Evolutionary conservation across 2,888 invertebrate species (phyloP).

Genomic region (Cryptocephalus primarius): DNA sequence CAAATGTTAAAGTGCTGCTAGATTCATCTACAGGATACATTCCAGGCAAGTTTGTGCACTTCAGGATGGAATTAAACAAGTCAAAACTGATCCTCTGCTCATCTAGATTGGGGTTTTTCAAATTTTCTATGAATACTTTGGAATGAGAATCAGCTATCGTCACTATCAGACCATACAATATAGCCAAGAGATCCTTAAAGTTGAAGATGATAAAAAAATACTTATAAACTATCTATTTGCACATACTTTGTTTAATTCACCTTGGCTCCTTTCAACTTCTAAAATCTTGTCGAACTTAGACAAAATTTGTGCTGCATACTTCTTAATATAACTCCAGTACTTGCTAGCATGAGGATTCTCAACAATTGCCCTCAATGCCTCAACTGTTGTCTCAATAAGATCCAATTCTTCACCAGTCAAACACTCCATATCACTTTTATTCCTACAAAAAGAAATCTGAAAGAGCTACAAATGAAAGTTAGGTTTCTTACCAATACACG

Average conservation of each 20-base stretch:
- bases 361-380: conserved; percentile 48
- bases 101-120: conserved; percentile 39
- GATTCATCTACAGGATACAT: conserved; percentile 82
- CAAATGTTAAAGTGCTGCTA: conserved; percentile 74
- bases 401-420: conserved; percentile 46
- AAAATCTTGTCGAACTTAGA: conserved; percentile 45
- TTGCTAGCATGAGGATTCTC: conserved; percentile 52
- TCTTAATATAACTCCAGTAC: conserved; percentile 40
- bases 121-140: conserved; percentile 40
- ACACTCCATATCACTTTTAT: conserved; percentile 37
- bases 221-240: neutral
- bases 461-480: neutral
- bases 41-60: conserved; percentile 71
- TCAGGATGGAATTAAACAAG: conserved; percentile 61
- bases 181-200: conserved; percentile 55
- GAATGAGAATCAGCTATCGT: conserved; percentile 64
- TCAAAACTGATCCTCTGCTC: conserved; percentile 46
- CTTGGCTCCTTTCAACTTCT: conserved; percentile 36
- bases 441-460: conserved; percentile 21
- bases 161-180: conserved; percentile 56
- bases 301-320: conserved; percentile 48
- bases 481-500: conserved; percentile 32
- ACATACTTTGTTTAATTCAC: conserved; percentile 31
- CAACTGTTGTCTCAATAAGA: conserved; percentile 49
- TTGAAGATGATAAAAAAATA: neutral